These are phyloP conservation scores for Reinhardtius hippoglossoides DNA, from an alignment of 2,113 vertebrate species.

Conservation along the genomic window DNA sequence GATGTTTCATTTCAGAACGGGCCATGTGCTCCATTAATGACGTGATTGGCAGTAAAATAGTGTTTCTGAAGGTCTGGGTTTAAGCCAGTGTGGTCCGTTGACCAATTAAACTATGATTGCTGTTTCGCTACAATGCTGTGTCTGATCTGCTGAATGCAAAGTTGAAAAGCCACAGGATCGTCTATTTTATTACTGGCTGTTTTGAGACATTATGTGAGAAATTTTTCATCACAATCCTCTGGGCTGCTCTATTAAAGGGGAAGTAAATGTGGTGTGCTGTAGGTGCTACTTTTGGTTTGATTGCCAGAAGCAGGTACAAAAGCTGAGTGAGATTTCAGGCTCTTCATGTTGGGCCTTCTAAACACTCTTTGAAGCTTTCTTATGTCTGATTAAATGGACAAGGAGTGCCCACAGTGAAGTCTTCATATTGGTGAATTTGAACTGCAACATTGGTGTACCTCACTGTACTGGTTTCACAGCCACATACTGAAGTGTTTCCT, in stretches of 20 bases:
- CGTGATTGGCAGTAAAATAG: constrained; percentile 55
- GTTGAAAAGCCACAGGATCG: constrained; percentile 34
- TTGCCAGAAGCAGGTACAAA: not conserved
- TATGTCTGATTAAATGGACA: constrained; percentile 25
- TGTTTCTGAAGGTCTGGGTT: constrained; percentile 46
- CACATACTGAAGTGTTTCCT: constrained; percentile 42
- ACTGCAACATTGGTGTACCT: not conserved
- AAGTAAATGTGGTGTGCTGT: not conserved
- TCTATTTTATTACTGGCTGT: constrained; percentile 25
- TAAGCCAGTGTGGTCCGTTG: constrained; percentile 21
- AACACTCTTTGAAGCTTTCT: not conserved
- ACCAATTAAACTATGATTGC: constrained; percentile 50
- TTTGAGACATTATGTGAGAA: constrained; percentile 2
- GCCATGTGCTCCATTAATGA: constrained; percentile 60
- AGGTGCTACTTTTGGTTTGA: constrained; percentile 1
- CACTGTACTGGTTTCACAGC: constrained; percentile 16
- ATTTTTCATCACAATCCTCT: constrained; percentile 6
- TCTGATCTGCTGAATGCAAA: constrained; percentile 17
- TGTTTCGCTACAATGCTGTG: constrained; percentile 25
- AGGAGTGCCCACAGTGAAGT: not conserved
- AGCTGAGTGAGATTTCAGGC: constrained; percentile 1
- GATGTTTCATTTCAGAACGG: constrained; percentile 40
- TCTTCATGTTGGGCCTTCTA: not conserved
- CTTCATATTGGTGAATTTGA: not conserved
- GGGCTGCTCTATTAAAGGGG: not conserved